Evolutionary conservation across 2,797 vertebrate species (phyloP).

Genomic region (Myotis daubentonii): DNA sequence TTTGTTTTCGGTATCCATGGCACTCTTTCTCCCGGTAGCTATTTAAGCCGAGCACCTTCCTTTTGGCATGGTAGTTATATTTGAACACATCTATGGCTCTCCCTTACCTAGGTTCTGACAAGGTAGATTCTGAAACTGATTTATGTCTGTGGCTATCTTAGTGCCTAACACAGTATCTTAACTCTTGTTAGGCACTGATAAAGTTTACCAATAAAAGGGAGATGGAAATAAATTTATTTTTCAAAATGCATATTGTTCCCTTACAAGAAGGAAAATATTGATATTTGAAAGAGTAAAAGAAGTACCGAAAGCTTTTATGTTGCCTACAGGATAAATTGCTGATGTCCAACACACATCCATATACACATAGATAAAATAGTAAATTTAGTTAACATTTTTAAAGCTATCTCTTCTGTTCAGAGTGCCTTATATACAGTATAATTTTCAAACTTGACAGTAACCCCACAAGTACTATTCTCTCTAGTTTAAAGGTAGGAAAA

Average conservation of each 20-base stretch:
- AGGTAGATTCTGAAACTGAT: not conserved
- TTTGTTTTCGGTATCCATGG: not conserved
- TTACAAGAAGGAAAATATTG: not conserved
- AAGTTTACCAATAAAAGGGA: not conserved
- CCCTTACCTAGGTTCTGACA: not conserved
- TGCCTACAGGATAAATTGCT: not conserved
- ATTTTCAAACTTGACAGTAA: not conserved
- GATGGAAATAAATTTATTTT: constrained; percentile 10
- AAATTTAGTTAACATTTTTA: not conserved
- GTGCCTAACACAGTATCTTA: not conserved
- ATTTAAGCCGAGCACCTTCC: not conserved
- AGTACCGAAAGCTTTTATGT: not conserved
- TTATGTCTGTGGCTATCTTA: not conserved
- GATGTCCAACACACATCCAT: not conserved
- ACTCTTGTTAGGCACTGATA: not conserved
- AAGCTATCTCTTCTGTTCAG: not conserved
- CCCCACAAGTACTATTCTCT: not conserved
- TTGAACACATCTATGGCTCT: not conserved
- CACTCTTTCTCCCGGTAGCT: not conserved
- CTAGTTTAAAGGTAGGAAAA: not conserved
- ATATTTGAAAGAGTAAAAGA: not conserved
- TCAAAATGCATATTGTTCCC: not conserved
- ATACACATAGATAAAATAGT: not conserved
- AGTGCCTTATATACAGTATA: not conserved
- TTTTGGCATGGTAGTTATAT: not conserved